Evolutionary conservation across 2,797 vertebrate species (phyloP), one percentile per base, ranked within the genome.

Genomic region (Cirrhinus molitorella): DNA sequence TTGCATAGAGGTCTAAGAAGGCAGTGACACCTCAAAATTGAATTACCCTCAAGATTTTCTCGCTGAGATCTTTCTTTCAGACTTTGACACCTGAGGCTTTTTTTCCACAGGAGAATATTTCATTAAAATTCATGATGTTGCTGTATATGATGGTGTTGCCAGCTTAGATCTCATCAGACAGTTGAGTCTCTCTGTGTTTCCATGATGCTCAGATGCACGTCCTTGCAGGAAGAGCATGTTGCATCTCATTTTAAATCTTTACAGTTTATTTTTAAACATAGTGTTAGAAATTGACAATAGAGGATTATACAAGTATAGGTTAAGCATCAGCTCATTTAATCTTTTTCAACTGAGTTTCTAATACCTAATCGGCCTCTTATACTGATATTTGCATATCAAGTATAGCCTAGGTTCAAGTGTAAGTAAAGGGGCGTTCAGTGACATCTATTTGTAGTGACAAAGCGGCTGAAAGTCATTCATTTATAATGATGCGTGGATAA

Each of bases 111-210:
- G 80, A 70, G 31, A 84, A 73, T 70, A 81, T 81, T 85, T 73
- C 57, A 81, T 45, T 85, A 78, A 73, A 79, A 83, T 77, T 77
- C 74, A 86, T 84, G 45, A 49, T 59, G 57, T 81, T 85, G 59
- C 59, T 78, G 67, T 53, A 76, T 80, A 68, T 79, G 83, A 83
- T 79, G 34, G 70, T 65, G 68, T 80, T 73, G 47, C 66, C 34
- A 34, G 71, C 19, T 72, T 53, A 59, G 21, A 87, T 49, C 72
- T 71, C 49, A 53, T 83, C 43, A 76, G 31, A 53, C 16, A 63
- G 70, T 74, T 28, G 43, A 71, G 28, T 81, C 40, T 47, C 37
- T 45, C 43, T 55, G 73, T 10, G n/a, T 59, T 55, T 80, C 79
- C 37, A 70, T 19, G 23, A 70, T 73, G 68, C 55, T 81, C 43